phyloP scores from a whole-genome alignment of 2,797 vertebrate genomes.

The Semotilus atromaculatus region DNA sequence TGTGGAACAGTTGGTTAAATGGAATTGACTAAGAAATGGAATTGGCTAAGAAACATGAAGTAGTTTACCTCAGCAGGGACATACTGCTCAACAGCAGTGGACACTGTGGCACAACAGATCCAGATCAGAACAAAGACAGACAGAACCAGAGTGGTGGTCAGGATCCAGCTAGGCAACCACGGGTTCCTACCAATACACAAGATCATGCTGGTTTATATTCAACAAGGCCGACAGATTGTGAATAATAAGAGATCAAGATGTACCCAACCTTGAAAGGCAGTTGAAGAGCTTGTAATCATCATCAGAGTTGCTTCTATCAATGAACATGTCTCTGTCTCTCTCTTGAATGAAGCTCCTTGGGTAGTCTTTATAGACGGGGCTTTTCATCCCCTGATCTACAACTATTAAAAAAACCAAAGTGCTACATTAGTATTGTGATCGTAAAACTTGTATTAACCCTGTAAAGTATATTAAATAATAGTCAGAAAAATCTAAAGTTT shows the following conservation, averaged over 20 bases:
- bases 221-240: not conserved
- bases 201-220: not conserved
- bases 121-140: constrained; percentile 95
- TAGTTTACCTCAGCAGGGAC: constrained; percentile 88
- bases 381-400: constrained; percentile 66
- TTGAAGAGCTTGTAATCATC: constrained; percentile 78
- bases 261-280: constrained; percentile 79
- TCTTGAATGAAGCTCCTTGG: constrained; percentile 75
- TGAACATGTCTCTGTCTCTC: constrained; percentile 74
- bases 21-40: not conserved
- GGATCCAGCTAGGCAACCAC: constrained; percentile 91
- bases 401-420: constrained; percentile 4
- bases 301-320: constrained; percentile 64
- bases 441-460: not conserved
- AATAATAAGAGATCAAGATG: not conserved
- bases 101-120: constrained; percentile 97
- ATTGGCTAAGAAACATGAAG: not conserved
- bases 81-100: constrained; percentile 95
- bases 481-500: not conserved
- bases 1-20: not conserved
- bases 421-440: not conserved
- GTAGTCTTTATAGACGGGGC: constrained; percentile 80
- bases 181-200: constrained; percentile 81
- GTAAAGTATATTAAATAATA: not conserved
- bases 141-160: constrained; percentile 90